A percentile compares a stretch with the other conserved stretches of the same genome.
Evolutionary conservation across 2,888 invertebrate genomes (phyloP).

Genomic region (Ectropis crepuscularia): DNA sequence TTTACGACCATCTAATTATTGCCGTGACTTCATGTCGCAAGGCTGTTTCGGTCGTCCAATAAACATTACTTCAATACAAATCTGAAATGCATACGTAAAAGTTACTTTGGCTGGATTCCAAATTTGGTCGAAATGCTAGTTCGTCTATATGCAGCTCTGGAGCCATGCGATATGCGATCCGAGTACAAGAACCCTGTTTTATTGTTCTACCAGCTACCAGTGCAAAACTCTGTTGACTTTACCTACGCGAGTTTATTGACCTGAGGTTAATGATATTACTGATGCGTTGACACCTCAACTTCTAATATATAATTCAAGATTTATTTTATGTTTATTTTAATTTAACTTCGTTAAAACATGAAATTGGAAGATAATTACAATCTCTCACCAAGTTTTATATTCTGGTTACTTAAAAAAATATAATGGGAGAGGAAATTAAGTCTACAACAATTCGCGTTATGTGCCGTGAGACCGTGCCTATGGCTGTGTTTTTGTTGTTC

Average conservation of each 20-base stretch:
- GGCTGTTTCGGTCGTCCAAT: constrained; percentile 48
- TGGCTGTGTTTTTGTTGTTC: constrained; percentile 1
- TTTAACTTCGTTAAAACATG: neutral
- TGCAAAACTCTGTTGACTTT: constrained; percentile 26
- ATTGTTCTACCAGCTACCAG: constrained; percentile 23
- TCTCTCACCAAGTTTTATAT: too few relatives aligned
- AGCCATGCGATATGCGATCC: constrained; percentile 33
- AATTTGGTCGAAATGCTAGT: constrained; percentile 44
- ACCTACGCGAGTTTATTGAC: constrained; percentile 15
- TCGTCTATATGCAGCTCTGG: constrained; percentile 44
- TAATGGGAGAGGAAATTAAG: too few relatives aligned
- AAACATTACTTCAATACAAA: constrained; percentile 43
- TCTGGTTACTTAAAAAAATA: too few relatives aligned
- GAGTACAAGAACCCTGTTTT: constrained; percentile 41
- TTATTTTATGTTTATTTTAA: neutral
- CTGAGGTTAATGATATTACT: constrained; percentile 8
- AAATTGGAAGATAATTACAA: too few relatives aligned
- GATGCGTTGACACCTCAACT: neutral
- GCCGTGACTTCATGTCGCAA: constrained; percentile 47
- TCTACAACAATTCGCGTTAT: too few relatives aligned
- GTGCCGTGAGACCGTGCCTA: neutral
- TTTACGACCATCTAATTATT: constrained; percentile 55
- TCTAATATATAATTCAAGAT: neutral
- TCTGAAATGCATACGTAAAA: constrained; percentile 37
- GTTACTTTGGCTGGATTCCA: constrained; percentile 54